phyloP scores from a whole-genome alignment of 2,797 vertebrate genomes.

The Acipenser transmontanus region DNA sequence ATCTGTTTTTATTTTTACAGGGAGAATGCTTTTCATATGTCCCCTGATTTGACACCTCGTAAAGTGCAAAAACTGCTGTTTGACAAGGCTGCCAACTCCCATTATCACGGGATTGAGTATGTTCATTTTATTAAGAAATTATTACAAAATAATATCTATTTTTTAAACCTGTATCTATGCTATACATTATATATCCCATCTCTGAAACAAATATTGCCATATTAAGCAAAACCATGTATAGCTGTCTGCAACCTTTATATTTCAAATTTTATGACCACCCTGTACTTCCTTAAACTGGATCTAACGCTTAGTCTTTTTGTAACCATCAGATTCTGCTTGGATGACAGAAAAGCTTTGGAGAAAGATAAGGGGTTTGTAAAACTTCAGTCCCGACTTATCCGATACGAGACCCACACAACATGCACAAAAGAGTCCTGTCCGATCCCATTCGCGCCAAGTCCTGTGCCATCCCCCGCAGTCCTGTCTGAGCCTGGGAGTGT shows the following conservation, averaged over 20 bases:
- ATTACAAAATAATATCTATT: no score
- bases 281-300: no score
- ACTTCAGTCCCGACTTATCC: constrained; percentile 89
- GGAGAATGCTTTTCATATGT: constrained; percentile 73
- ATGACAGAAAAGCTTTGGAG: constrained; percentile 74
- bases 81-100: constrained; percentile 68
- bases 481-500: constrained; percentile 84
- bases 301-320: constrained; percentile 15
- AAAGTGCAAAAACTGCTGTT: constrained; percentile 78
- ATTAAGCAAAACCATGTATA: no score
- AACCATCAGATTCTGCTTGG: constrained; percentile 80
- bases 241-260: no score
- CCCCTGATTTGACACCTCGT: constrained; percentile 76
- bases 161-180: no score
- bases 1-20: constrained; percentile 43
- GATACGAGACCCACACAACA: constrained; percentile 93
- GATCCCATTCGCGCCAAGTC: constrained; percentile 70
- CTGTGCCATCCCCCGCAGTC: constrained; percentile 80
- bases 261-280: no score
- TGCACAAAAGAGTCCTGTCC: constrained; percentile 82
- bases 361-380: constrained; percentile 75
- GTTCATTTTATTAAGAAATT: constrained; percentile 32
- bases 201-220: no score
- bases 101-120: constrained; percentile 93
- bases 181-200: no score